Evolutionary conservation across 1,140 invertebrate genomes (phyloP).

Genomic region (Drosophila asahinai): DNA sequence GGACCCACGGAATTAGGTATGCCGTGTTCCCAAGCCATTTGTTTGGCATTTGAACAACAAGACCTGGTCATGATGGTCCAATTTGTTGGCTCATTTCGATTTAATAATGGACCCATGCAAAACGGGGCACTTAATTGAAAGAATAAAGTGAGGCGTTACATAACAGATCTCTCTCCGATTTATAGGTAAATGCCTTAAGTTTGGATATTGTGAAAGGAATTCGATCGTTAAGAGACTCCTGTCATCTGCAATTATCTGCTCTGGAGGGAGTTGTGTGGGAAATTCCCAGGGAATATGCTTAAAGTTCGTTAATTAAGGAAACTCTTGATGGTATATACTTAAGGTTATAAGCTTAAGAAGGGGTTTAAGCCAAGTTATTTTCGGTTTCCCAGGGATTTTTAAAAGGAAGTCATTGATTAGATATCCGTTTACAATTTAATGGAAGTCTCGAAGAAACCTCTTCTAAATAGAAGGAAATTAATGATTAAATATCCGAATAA

Average conservation of each 20-base stretch:
- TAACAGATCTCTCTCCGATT: slow-evolving; percentile 18
- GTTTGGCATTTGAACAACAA: slow-evolving; percentile 36
- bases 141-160: slow-evolving; percentile 25
- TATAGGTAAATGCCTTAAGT: neutral
- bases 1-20: slow-evolving; percentile 9
- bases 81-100: slow-evolving; percentile 49
- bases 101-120: slow-evolving; percentile 59
- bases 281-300: neutral
- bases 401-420: no score
- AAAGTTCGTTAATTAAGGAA: neutral
- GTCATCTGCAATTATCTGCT: neutral
- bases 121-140: slow-evolving; percentile 61
- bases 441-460: no score
- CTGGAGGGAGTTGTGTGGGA: neutral
- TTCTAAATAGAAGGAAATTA: no score
- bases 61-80: slow-evolving; percentile 40
- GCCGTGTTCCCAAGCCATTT: slow-evolving; percentile 41
- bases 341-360: no score
- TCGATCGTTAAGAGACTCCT: slow-evolving; percentile 9
- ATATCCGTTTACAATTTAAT: no score
- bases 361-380: no score
- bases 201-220: slow-evolving; percentile 3
- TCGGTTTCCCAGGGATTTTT: neutral
- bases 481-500: no score
- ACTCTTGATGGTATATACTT: neutral